A percentile compares a stretch with the other conserved stretches of the same genome.
These are phyloP conservation scores for Spilarctia lutea DNA, from an alignment of 2,888 invertebrate genomes.

Conservation along the genomic window DNA sequence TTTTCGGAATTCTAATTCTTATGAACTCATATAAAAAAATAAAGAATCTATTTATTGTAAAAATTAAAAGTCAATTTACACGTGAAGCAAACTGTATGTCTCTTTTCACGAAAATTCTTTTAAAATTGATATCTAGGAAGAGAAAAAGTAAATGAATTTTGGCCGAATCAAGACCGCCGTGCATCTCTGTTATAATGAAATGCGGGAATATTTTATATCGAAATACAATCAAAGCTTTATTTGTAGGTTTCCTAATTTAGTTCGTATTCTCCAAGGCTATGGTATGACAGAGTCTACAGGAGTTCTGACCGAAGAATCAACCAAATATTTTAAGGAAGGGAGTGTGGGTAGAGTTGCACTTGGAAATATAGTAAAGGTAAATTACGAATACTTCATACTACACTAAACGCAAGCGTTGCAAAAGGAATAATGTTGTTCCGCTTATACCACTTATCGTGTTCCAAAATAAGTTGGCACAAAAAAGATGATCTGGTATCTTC, in stretches of 20 bases:
- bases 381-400: constrained; percentile 11
- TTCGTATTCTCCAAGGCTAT: constrained; percentile 67
- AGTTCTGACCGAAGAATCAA: constrained; percentile 59
- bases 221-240: neutral
- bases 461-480: neutral
- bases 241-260: constrained; percentile 63
- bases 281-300: constrained; percentile 76
- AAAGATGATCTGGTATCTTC: neutral
- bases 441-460: neutral
- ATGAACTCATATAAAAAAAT: no score
- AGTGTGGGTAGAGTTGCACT: constrained; percentile 66
- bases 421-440: neutral
- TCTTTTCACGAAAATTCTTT: no score
- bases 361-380: constrained; percentile 45
- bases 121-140: no score
- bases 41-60: no score
- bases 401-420: neutral
- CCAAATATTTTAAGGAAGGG: constrained; percentile 56
- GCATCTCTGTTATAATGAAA: neutral
- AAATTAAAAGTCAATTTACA: no score
- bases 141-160: no score
- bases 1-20: no score
- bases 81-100: no score
- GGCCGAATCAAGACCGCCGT: no score
- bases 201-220: neutral